Conservation (phyloP, 92 coral and sea anemone species). For the Bergia puertoricense region DNA sequence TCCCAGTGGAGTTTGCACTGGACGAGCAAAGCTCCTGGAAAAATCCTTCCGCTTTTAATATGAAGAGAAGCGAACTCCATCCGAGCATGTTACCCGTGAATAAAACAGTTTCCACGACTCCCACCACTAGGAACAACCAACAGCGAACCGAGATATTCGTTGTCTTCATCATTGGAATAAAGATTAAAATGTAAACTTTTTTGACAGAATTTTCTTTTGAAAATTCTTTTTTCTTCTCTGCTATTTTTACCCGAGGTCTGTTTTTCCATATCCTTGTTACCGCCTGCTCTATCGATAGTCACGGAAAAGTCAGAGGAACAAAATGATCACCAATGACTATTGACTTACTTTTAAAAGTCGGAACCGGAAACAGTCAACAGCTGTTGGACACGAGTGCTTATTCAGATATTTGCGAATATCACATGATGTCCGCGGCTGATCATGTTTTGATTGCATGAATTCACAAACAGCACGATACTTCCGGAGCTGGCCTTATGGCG, state of each 20-base stretch:
- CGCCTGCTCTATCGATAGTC: not conserved
- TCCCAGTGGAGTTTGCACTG: not conserved
- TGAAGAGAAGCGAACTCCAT: slow-evolving; percentile 57
- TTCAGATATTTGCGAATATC: too few species aligned
- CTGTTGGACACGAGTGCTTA: too few species aligned
- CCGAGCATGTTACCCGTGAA: slow-evolving; percentile 58
- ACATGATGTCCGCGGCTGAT: too few species aligned
- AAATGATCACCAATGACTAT: too few species aligned
- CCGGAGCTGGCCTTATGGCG: too few species aligned
- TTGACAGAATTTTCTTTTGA: slow-evolving; percentile 40
- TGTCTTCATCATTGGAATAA: slow-evolving; percentile 5
- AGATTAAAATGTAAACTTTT: not conserved
- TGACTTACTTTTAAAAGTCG: too few species aligned
- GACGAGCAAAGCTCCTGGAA: slow-evolving; percentile 49
- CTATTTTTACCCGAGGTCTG: slow-evolving; percentile 13
- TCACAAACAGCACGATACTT: too few species aligned
- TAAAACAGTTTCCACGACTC: slow-evolving; percentile 42
- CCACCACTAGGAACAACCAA: slow-evolving; percentile 43
- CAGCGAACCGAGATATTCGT: slow-evolving; percentile 36
- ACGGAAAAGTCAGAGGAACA: not conserved
- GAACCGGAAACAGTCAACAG: too few species aligned
- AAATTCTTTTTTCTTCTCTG: not conserved
- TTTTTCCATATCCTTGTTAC: slow-evolving; percentile 39
- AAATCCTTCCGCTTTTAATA: slow-evolving; percentile 53
- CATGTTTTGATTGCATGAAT: too few species aligned